Conservation (phyloP, 1,140 invertebrate genomes). For the Chlorops oryzae region DNA sequence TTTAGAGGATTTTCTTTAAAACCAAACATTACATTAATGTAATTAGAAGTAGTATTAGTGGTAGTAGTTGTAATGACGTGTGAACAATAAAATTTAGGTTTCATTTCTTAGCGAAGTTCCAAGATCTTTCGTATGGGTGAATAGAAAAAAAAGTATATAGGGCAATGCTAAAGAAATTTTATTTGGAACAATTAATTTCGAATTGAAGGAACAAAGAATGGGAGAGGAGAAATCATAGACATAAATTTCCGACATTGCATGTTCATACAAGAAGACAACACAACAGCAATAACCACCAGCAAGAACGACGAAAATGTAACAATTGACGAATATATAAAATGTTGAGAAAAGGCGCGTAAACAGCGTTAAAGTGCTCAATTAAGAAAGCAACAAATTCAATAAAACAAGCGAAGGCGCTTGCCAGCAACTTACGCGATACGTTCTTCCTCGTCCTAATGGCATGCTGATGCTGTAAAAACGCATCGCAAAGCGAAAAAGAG, state of each 20-base stretch:
- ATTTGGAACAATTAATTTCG: too few relatives aligned
- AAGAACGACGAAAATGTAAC: too few relatives aligned
- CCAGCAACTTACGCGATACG: neutral
- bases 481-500: neutral
- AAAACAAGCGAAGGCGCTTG: neutral
- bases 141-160: too few relatives aligned
- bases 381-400: constrained; percentile 13
- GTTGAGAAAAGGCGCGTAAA: neutral
- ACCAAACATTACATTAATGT: neutral
- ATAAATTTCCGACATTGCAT: too few relatives aligned
- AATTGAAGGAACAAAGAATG: too few relatives aligned
- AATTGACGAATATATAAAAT: too few relatives aligned
- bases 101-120: neutral
- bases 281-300: too few relatives aligned
- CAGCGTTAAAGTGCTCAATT: constrained; percentile 14
- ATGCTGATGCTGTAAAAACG: too few relatives aligned
- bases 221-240: too few relatives aligned
- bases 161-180: too few relatives aligned
- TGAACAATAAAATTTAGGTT: neutral
- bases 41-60: neutral
- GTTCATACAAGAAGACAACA: too few relatives aligned
- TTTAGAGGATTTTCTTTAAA: neutral
- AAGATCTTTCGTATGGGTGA: too few relatives aligned
- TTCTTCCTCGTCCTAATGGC: neutral
- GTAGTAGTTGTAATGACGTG: neutral